Evolutionary conservation across 2,797 vertebrate genomes (phyloP), one percentile per base, ranked within the genome.

Genomic region (Sorex maritimensis): DNA sequence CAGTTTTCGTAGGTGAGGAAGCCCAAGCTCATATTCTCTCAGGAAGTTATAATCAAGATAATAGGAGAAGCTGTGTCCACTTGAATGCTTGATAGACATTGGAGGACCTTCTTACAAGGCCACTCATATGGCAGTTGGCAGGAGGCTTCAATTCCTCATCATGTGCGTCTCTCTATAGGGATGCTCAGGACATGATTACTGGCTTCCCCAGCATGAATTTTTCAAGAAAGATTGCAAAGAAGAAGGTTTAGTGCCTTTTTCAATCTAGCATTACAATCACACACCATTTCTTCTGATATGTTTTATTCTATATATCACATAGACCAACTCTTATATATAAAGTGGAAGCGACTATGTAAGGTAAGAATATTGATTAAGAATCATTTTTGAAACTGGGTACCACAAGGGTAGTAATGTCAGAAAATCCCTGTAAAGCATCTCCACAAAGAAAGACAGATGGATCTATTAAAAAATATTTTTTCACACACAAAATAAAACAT

Each of bases 21-120:
- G 0, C 81, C 72, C 74, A 46, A 23, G 15, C 2, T 26, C n/a
- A 41, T 26, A 2, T 82, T 92, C 71, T 65, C 49, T 79, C 5
- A 89, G 73, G 19, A 90, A 80, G 24, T 15, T 81, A 4, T 23
- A 84, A n/a, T 77, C 46, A 81, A 85, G 38, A 2, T 84, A 65
- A 24, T 3, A 49, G 41, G 68, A 81, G 82, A 46, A 67, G 14
- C 9, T 78, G 0, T 14, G 34, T 34, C 69, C 5, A 38, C n/a
- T 52, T 73, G 38, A 80, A 67, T 38, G 38, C 11, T 71, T 30
- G 19, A 65, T 2, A 12, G 28, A 52, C 10, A 44, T 17, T 71
- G 9, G n/a, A 69, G 12, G 21, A 52, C 26, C 49, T 9, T 88
- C 34, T 91, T 90, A 26, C 8, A 14, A 49, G 21, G 1, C 38